These are phyloP conservation scores for Chalcis sispes DNA, from an alignment of 2,888 invertebrate genomes.

Conservation along the genomic window DNA sequence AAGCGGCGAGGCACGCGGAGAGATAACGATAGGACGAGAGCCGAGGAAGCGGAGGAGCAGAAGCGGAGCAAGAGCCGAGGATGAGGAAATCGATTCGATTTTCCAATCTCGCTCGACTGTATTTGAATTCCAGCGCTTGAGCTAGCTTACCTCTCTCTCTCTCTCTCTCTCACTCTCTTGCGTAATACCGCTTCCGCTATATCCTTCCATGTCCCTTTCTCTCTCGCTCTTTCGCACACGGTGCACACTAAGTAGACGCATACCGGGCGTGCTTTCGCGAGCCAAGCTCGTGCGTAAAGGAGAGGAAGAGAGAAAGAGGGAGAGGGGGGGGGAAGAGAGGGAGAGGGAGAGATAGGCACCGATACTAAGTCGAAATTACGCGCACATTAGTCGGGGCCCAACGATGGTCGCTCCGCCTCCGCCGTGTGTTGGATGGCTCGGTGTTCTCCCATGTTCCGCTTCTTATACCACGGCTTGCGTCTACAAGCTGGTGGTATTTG, in stretches of 20 bases:
- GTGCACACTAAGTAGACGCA: conserved; percentile 69
- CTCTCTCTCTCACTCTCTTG: neutral
- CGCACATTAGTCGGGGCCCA: neutral
- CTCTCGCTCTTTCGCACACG: conserved; percentile 47
- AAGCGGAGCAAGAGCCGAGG: conserved; percentile 47
- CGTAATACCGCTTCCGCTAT: conserved; percentile 26
- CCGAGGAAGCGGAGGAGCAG: conserved; percentile 56
- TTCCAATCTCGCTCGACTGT: conserved; percentile 72
- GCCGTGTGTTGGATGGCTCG: neutral
- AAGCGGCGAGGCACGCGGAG: conserved; percentile 51
- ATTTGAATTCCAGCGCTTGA: conserved; percentile 70
- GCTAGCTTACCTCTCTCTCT: neutral
- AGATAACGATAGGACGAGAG: conserved; percentile 50
- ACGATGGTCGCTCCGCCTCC: neutral
- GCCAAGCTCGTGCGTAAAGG: neutral
- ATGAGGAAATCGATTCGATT: conserved; percentile 70
- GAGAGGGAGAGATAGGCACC: no score
- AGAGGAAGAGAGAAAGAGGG: no score
- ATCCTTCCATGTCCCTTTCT: neutral
- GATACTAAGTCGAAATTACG: conserved; percentile 29
- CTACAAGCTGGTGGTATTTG: no score
- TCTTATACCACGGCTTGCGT: no score
- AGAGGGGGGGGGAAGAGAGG: no score
- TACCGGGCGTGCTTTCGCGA: conserved; percentile 44
- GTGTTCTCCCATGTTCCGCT: neutral